phyloP scores from a whole-genome alignment of 2,888 invertebrate species.

The Pyrrhosoma nymphula region DNA sequence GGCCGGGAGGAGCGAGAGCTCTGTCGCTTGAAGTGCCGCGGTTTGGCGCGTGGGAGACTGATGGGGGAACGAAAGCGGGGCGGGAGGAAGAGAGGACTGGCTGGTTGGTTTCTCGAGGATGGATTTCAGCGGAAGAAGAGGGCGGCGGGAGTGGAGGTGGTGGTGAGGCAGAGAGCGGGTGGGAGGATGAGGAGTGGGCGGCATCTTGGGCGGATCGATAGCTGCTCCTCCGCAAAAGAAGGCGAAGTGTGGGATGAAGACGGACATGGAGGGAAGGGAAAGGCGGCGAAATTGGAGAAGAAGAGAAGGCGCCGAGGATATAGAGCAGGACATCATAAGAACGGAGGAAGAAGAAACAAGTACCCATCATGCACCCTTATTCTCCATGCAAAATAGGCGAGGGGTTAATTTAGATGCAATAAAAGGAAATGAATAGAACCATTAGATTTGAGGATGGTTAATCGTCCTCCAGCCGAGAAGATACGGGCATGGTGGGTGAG shows the following conservation, averaged over 20 bases:
- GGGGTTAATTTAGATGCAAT: background rate
- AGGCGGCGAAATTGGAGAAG: background rate
- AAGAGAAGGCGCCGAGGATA: background rate
- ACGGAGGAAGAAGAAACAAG: background rate
- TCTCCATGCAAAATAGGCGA: background rate
- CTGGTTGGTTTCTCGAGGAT: slow-evolving; percentile 31
- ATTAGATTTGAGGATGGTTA: background rate
- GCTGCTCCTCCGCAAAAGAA: slow-evolving; percentile 11
- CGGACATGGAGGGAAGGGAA: background rate
- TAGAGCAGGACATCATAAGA: background rate
- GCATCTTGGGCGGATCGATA: slow-evolving; percentile 47
- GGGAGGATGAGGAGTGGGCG: background rate
- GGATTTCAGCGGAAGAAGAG: slow-evolving; percentile 37
- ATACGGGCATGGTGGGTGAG: too few species aligned
- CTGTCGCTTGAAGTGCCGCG: background rate
- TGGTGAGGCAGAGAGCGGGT: background rate
- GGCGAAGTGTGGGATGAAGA: background rate
- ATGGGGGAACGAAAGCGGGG: background rate
- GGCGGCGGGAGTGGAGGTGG: background rate
- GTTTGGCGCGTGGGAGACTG: background rate
- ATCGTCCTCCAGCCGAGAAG: background rate
- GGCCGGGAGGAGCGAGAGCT: background rate
- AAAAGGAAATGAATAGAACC: background rate
- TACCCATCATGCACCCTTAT: background rate
- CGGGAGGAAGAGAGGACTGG: background rate